Evolutionary conservation across 2,888 invertebrate species (phyloP), one percentile per base, ranked within the genome.

Genomic region (Seira ritae): DNA sequence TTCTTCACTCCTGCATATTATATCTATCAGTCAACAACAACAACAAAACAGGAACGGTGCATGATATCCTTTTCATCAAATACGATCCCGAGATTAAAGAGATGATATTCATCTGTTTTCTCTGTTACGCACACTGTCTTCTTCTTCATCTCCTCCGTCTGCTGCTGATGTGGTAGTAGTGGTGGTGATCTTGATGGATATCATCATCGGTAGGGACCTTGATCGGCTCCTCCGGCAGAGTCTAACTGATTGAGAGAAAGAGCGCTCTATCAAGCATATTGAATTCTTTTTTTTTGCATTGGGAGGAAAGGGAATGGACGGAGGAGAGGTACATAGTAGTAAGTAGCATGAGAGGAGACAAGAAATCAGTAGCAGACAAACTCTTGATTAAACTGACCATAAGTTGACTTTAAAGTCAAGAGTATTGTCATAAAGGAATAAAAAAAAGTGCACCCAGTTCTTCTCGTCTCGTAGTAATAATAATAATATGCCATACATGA

Each of bases 21-120:
- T n/a, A n/a, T n/a, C n/a, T n/a, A n/a, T 67, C 73, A 75, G 80
- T 80, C 70, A 70, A 70, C 80, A 50, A 12, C 80, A 70, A 69
- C 62, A 70, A n/a, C 31, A 62, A 62, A 65, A 62, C 19, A 60
- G 31, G 31, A 31, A 31, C 31, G 31, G 31, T 55, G 55, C 15
- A 55, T 55, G 55, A 55, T 55, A 55, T 62, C 62, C 66, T 78
- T 70, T 66, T 73, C 73, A 60, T 74, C 74, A 74, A 22, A 31
- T 31, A 31, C 65, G 24, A 50, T 62, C 31, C 24, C 60, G 22
- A 24, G 55, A 55, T 12, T 55, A 55, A 4, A 80, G 31, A 31
- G 31, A 31, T n/a, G 79, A 80, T 80, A 66, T 37, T 65, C 62
- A 80, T 73, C 71, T 65, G 15, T 55, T 37, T 65, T 46, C 73